Base-by-base conservation (phyloP, 2,888 invertebrate genomes). In the Cerastis rubricosa region DNA sequence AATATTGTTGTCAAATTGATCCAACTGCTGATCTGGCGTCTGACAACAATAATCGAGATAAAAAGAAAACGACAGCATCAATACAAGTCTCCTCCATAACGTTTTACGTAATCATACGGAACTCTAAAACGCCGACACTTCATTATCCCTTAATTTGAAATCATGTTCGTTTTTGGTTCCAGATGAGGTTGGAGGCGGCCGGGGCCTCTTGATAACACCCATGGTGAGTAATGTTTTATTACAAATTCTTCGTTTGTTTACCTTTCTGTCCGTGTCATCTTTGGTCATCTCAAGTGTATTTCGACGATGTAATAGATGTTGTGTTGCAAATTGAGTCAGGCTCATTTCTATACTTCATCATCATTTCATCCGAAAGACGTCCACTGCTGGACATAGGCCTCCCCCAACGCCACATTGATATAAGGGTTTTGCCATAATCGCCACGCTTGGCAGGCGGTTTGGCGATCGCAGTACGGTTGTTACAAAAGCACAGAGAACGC, bases 141-240 rank as follows among this genome's bases (percentile, higher is more conserved):
- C 70, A 80, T 76, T 81, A 81, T 76, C 66, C 70, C 67, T 69
- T 85, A 78, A 83, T 80, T 84, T 80, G 51, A 78, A 87, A 80
- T 84, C 63, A 72, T 86, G 83, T 89, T 88, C 85, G 78, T 87
- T 88, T 83, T 89, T 88, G 82, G 78, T 85, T 87, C 83, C 89
- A 89, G 90, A 84, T 85, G 77, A 81, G 80, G 67, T 73, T 79
- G 77, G 74, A 66, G 66, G 76, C 77, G 72, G 67, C 73, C 71
- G 76, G 76, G 72, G 67, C 73, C 71, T 74, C 73, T 66, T 75
- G 61, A 81, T 79, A 82, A 80, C 79, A 83, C 25, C 78, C 54
- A 70, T 69, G 51, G 88, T 88, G 76, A 88, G 88, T 87, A 76
- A 22, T 68, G 76, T 86, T 84, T 74, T 74, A 59, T 70, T 40